Evolutionary conservation across 1,140 invertebrate genomes (phyloP), one percentile per base, ranked within the genome.

Genomic region (Planococcus citri): DNA sequence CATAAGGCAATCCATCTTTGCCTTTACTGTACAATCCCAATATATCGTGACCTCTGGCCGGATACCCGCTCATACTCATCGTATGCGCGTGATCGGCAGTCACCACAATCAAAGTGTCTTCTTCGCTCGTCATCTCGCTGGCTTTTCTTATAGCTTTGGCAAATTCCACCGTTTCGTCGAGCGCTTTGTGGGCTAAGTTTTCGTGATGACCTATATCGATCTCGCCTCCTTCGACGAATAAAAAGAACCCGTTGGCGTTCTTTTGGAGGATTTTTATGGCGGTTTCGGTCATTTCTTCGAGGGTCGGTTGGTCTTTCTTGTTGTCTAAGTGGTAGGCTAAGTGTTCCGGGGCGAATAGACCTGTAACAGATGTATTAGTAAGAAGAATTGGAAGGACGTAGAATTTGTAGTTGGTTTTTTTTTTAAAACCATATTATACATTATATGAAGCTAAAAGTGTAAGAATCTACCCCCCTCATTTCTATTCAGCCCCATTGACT

Each of bases 231-330:
- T 88, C 87, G 41, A 87, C 84, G 74, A 88, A 86, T 0, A 88
- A 75, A 71, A 87, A 85, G 72, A 78, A 88, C 12, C 92, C 92
- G 57, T 88, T 84, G 0, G 78, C 69, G 75, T 88, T 85, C 70
- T 84, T 85, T 1, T 81, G 80, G 8, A 95, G 77, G 1, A 94
- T 80, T 72, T 87, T 81, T n/a, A 95, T 87, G 0, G 92, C 91
- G 33, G 86, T 83, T 73, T 82, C 78, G 0, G 89, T 90, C 91
- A 95, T 93, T 77, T 94, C 89, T 24, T 80, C 82, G 0, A 95
- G 77, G 1, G 83, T 82, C 0, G 87, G 87, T 33, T 87, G 82
- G 24, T 57, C 61, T n/a, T 8, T 29, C 3, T 69, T 29, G 4
- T 12, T 24, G 74, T 79, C 82, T 27, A 80, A 84, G 77, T 82